Evolutionary conservation across 2,888 invertebrate genomes (phyloP).

Genomic region (Dasysyrphus albostriatus): DNA sequence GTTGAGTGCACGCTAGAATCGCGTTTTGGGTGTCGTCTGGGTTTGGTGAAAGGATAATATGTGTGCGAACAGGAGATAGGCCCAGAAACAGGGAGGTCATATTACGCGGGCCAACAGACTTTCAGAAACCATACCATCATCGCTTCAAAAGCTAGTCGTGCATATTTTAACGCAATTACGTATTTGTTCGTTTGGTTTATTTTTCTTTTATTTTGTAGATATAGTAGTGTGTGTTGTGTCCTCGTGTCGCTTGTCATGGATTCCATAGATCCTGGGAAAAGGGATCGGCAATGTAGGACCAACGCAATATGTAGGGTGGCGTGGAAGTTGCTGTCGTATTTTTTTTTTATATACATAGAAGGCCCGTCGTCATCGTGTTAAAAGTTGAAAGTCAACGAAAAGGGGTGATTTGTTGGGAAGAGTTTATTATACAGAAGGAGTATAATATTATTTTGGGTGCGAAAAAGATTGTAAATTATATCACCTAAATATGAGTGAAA

Average conservation of each 20-base stretch:
- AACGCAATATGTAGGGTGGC: neutral
- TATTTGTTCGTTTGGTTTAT: conserved; percentile 67
- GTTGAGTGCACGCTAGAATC: conserved; percentile 45
- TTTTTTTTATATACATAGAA: neutral
- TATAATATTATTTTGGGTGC: conserved; percentile 8
- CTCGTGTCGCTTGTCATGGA: conserved; percentile 56
- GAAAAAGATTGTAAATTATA: conserved; percentile 23
- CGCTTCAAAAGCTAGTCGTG: conserved; percentile 55
- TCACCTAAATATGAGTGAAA: conserved; percentile 15
- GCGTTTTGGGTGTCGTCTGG: conserved; percentile 19
- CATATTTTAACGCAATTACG: conserved; percentile 76
- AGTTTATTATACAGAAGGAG: conserved; percentile 41
- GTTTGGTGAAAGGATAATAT: conserved; percentile 36
- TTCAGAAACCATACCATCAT: conserved; percentile 46
- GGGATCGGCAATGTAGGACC: conserved; percentile 25
- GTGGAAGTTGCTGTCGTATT: neutral
- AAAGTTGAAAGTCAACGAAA: conserved; percentile 66
- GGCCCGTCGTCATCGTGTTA: neutral
- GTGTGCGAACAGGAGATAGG: conserved; percentile 54
- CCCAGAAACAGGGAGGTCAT: conserved; percentile 54
- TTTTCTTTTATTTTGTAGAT: conserved; percentile 19
- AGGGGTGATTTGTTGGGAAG: conserved; percentile 73
- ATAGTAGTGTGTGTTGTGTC: neutral
- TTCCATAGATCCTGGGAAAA: conserved; percentile 32
- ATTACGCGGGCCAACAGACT: conserved; percentile 70